These are phyloP conservation scores for Gouania willdenowi DNA, from an alignment of 2,797 vertebrate genomes.

Conservation along the genomic window DNA sequence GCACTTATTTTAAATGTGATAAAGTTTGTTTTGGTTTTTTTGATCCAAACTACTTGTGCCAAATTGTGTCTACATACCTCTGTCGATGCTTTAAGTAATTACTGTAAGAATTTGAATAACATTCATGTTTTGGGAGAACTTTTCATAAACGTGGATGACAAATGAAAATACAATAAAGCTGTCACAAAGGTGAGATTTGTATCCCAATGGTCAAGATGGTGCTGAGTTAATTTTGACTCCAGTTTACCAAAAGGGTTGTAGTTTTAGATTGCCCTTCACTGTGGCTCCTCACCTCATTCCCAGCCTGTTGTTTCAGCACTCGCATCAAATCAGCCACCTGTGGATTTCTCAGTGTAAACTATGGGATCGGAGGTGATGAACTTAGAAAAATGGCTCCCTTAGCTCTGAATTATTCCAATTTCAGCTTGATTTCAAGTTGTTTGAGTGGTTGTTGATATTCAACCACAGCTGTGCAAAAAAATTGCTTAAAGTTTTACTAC, in stretches of 20 bases:
- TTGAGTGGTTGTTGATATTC: too few species aligned
- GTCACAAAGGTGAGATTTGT: constrained; percentile 51
- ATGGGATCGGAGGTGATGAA: too few species aligned
- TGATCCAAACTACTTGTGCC: constrained; percentile 79
- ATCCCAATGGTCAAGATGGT: constrained; percentile 57
- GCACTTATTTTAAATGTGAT: constrained; percentile 74
- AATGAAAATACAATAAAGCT: constrained; percentile 37
- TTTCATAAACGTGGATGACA: constrained; percentile 49
- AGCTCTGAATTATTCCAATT: too few species aligned
- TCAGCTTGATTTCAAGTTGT: too few species aligned
- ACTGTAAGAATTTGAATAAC: constrained; percentile 68
- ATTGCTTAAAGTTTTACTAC: too few species aligned
- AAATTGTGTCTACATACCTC: constrained; percentile 77
- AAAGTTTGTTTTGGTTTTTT: constrained; percentile 68
- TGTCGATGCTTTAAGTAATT: constrained; percentile 77
- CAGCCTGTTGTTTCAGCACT: constrained; percentile 42
- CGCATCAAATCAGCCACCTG: neutral
- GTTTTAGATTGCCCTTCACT: constrained; percentile 48
- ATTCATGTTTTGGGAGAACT: too few species aligned
- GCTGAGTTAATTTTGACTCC: constrained; percentile 49
- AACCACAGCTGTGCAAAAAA: too few species aligned
- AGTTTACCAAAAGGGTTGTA: constrained; percentile 49
- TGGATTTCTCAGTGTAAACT: too few species aligned
- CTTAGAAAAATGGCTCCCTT: too few species aligned
- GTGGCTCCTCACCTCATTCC: constrained; percentile 62